phyloP scores from a whole-genome alignment of 2,113 vertebrate genomes.

The Ceuthmochares aereus region DNA sequence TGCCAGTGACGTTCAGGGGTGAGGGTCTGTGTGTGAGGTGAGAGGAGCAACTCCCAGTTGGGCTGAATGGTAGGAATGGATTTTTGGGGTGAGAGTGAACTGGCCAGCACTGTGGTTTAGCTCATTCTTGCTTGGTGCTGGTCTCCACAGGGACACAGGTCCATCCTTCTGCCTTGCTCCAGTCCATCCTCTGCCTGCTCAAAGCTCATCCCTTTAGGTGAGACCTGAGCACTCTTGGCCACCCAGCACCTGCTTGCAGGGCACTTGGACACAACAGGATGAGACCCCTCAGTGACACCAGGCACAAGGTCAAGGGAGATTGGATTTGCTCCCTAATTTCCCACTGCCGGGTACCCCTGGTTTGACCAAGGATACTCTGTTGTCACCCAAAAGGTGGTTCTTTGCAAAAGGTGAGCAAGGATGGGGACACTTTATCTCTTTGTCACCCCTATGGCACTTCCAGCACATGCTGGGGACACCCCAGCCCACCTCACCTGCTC shows the following conservation, averaged over 20 bases:
- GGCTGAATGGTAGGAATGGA: not conserved
- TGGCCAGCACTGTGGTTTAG: fast-evolving
- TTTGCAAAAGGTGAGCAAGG: not conserved
- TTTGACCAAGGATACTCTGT: not conserved
- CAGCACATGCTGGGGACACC: not conserved
- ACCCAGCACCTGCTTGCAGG: not conserved
- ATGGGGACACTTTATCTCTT: fast-evolving
- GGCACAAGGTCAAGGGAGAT: fast-evolving
- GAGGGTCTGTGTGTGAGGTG: fast-evolving
- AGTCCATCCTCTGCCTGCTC: not conserved
- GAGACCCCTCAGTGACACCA: not conserved
- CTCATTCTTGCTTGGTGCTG: fast-evolving
- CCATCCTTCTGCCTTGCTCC: not conserved
- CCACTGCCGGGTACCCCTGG: not conserved
- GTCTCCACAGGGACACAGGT: fast-evolving
- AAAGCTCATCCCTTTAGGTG: fast-evolving
- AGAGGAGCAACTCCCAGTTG: not conserved
- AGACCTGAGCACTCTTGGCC: not conserved
- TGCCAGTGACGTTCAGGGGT: not conserved
- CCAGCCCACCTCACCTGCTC: not conserved
- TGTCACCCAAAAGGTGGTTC: not conserved
- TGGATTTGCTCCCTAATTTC: not conserved
- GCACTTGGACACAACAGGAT: not conserved
- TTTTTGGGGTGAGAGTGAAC: not conserved
- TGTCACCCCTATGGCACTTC: not conserved